Conservation (phyloP, 2,888 invertebrate genomes). For the Hyposoter dolosus region DNA sequence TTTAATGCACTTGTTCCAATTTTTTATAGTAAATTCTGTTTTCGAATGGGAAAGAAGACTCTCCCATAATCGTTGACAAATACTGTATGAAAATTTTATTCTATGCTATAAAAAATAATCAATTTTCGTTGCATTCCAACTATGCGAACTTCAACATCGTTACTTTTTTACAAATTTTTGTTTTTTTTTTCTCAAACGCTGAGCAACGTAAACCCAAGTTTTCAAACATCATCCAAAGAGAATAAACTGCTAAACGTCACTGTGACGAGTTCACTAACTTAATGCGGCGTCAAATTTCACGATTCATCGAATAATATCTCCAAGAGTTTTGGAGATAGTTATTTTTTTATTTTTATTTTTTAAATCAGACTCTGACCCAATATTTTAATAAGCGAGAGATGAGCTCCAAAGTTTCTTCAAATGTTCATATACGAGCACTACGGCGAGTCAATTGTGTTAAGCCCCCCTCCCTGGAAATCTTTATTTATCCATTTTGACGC, state of each 20-base stretch:
- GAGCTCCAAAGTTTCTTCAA: not conserved
- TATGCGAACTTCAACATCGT: too few relatives aligned
- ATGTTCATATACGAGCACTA: not conserved
- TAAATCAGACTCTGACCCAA: not conserved
- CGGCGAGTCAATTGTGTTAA: not conserved
- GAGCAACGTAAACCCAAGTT: too few relatives aligned
- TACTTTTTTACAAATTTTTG: too few relatives aligned
- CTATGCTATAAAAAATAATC: too few relatives aligned
- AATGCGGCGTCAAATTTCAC: not conserved
- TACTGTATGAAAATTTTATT: too few relatives aligned
- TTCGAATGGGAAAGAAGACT: too few relatives aligned
- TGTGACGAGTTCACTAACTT: not conserved
- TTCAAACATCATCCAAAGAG: too few relatives aligned
- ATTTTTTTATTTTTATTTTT: not conserved
- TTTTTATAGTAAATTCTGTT: too few relatives aligned
- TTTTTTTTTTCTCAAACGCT: too few relatives aligned
- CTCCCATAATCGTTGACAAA: too few relatives aligned
- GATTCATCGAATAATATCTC: not conserved
- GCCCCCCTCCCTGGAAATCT: not conserved
- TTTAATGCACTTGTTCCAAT: too few relatives aligned
- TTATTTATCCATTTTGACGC: not conserved
- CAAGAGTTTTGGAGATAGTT: not conserved
- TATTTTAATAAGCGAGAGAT: not conserved
- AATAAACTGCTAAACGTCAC: not conserved
- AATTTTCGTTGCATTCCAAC: too few relatives aligned